Base-by-base conservation (phyloP, 2,113 vertebrate species). In the Montifringilla adamsi region DNA sequence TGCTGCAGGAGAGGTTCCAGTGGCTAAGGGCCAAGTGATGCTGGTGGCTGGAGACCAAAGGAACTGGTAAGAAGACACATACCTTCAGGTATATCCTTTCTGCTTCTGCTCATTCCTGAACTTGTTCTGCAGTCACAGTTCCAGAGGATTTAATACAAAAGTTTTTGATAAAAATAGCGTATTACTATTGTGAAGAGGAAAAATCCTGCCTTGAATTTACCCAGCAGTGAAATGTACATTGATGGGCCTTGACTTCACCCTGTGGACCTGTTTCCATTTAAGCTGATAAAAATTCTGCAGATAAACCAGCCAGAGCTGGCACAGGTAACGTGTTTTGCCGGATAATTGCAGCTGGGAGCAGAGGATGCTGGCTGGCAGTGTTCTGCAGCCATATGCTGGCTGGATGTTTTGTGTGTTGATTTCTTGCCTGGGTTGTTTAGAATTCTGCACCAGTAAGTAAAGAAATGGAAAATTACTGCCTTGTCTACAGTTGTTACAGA, bases 401-500 rank as follows among this genome's bases (percentile, higher is more conserved):
- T 84, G 74, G 52, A n/a, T 84, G 26, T 19, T 44, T 77, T 84
- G 27, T 27, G 21, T 64, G 16, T 69, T 66, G 58, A 17, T 84
- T 74, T 70, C 55, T 87, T 53, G 60, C 56, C 43, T 93, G 78
- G 43, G 8, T 67, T 82, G 47, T 66, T 72, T 75, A 70, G 56
- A 55, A 66, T 92, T 91, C 82, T 90, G 35, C 46, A 59, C 30
- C 47, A 72, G 33, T 53, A 70, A 70, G 69, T 55, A 62, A 63
- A 90, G 52, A 66, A 84, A 78, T 39, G 62, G 85, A 84, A 93
- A 92, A 87, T 79, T 37, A 43, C 90, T 66, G 20, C 62, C 33
- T 67, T 43, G 20, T 35, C 20, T 4, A 18, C 62, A 59, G 31
- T 28, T 67, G 15, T 63, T 46, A 55, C 31, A 67, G 88, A 70